Base-by-base conservation (phyloP, 2,113 vertebrate species). In the Tachysurus fulvidraco region DNA sequence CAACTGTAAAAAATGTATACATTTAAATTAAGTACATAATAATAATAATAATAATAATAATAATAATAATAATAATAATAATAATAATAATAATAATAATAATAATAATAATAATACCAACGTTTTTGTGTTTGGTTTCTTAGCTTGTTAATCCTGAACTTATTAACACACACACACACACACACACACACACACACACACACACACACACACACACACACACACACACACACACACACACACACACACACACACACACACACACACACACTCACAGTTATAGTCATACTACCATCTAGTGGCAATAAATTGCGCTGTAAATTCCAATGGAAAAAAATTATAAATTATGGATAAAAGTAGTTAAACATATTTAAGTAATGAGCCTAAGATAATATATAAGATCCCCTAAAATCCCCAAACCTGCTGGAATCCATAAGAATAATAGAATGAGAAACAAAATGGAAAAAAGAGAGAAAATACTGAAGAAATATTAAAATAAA, bases 221-320 rank as follows among this genome's bases (percentile, higher is more conserved):
- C 36, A 36, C 36, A 36, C 36, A 36, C 36, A 36, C 36, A 36
- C 36, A 36, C 36, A 36, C 36, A 36, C 36, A 36, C 36, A 36
- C 36, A 14, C 25, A 52, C 23, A 52, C 5, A 16, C 23, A 52
- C 23, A 2, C 36, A 36, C 36, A 36, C 36, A 36, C 36, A 36
- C 36, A 36, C 36, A 14, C 25, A 52, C 23, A 52, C 5, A 16
- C 23, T n/a, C 23, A 2, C 46, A 28, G n/a, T 30, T 79, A 21
- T 57, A 36, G 54, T 57, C 28, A 59, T 17, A 80, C 54, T 80
- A 54, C 57, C 77, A 80, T 80, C 77, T 80, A 36, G 77, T 80
- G 77, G 77, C 23, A 19, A 4, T 21, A 80, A 36, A 36, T 36
- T 36, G 36, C 2, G 36, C 36, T 36, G 36, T 36, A 36, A 36